Evolutionary conservation across 2,113 vertebrate species (phyloP), one percentile per base, ranked within the genome.

Genomic region (Tachysurus vachellii): DNA sequence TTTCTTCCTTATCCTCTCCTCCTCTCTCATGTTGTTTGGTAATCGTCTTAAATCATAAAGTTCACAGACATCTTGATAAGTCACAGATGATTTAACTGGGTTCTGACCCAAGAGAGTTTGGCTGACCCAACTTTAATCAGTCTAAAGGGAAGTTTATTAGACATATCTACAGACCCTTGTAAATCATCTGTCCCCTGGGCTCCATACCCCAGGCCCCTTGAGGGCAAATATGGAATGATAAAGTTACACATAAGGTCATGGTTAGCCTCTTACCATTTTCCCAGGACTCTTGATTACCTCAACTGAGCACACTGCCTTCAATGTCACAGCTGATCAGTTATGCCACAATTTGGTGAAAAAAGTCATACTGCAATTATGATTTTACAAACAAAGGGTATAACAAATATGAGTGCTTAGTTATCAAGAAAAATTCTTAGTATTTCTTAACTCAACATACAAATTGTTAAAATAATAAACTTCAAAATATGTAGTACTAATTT

Each of bases 151-250:
- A 62, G 36, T 36, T 36, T 36, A 36, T 42, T 61, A 79, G 82
- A 89, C 85, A n/a, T 75, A 76, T 85, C 83, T 86, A 68, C 84
- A 80, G 64, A 86, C 66, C 56, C 47, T 11, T 88, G 82, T 90
- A 88, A 91, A 90, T 91, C 86, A 68, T 8, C 28, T 80, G 86
- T 86, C 84, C 80, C 88, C 92, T 90, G 80, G 87, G 85, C 80
- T 88, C 88, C 88, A 87, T 87, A 89, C 88, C 64, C 9, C 70
- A 85, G 85, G 56, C 84, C 90, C 80, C 64, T 85, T 17, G 36
- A 83, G 42, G 56, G 28, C 61, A 88, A 62, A 71, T 64, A 81
- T 71, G 47, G 68, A 76, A 71, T 77, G 73, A 82, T 85, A 82
- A 86, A 75, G 36, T 66, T 79, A 79, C 50, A 36, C 71, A 44